phyloP scores from a whole-genome alignment of 2,888 invertebrate genomes.

The Orthosia gracilis region DNA sequence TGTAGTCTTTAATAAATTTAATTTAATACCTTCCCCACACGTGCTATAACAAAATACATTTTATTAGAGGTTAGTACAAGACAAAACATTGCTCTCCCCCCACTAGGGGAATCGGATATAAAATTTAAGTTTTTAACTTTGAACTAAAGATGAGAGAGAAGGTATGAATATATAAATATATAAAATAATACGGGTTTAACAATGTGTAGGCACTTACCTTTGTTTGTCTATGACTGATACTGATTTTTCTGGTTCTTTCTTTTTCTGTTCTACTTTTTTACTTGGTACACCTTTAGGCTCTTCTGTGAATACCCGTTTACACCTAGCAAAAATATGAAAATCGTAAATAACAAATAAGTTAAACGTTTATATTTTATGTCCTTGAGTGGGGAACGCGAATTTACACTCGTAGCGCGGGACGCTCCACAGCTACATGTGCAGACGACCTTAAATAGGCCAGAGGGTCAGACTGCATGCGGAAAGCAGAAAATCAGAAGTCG shows the following conservation, averaged over 20 bases:
- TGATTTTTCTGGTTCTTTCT: slow-evolving; percentile 86
- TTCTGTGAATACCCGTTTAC: slow-evolving; percentile 93
- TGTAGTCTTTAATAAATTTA: slow-evolving; percentile 87
- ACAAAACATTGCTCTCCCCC: slow-evolving; percentile 4
- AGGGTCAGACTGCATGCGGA: not conserved
- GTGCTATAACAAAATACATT: slow-evolving; percentile 70
- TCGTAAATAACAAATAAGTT: not conserved
- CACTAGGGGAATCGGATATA: not conserved
- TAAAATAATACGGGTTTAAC: too few species aligned
- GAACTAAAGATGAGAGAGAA: too few species aligned
- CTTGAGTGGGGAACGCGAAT: not conserved
- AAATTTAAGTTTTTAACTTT: too few species aligned
- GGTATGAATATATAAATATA: slow-evolving; percentile 11
- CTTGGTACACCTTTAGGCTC: slow-evolving; percentile 92
- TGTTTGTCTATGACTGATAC: slow-evolving; percentile 80
- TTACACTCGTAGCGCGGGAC: not conserved
- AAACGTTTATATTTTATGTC: not conserved
- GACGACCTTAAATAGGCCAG: not conserved
- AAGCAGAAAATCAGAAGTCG: not conserved
- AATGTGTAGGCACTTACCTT: slow-evolving; percentile 72
- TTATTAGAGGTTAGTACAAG: not conserved
- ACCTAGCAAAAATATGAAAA: slow-evolving; percentile 81
- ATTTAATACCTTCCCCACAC: slow-evolving; percentile 85
- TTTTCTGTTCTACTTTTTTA: slow-evolving; percentile 89
- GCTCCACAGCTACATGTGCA: too few species aligned